Conservation (phyloP, 53 echinoderm and acorn worm genomes). For the Apostichopus leukothele region DNA sequence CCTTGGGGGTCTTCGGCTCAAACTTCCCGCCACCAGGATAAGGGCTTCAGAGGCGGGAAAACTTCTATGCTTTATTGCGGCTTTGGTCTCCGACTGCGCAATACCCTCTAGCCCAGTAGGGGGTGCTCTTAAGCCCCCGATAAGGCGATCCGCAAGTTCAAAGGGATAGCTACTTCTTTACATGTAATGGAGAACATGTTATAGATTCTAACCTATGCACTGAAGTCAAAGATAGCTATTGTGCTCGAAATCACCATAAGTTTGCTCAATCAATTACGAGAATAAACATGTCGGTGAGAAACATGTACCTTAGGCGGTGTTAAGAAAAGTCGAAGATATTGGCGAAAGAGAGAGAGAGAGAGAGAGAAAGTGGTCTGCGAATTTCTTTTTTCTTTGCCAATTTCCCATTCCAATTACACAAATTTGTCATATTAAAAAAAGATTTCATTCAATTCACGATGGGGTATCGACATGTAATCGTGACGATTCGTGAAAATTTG, state of each 20-base stretch:
- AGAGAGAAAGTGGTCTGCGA: background rate
- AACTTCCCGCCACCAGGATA: background rate
- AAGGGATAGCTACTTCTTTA: background rate
- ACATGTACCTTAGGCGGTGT: background rate
- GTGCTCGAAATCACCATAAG: slow-evolving; percentile 4
- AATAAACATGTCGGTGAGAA: slow-evolving; percentile 15
- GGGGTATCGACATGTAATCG: slow-evolving; percentile 17
- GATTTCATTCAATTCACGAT: background rate
- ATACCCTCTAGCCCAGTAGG: background rate
- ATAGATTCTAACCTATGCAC: background rate
- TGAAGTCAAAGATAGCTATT: slow-evolving; percentile 16
- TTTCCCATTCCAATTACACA: slow-evolving; percentile 30
- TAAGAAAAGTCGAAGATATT: background rate
- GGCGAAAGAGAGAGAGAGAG: slow-evolving; percentile 9
- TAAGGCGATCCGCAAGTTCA: slow-evolving; percentile 13
- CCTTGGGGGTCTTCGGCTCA: slow-evolving; percentile 25
- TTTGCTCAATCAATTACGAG: slow-evolving; percentile 24
- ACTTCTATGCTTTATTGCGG: background rate
- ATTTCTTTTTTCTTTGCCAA: background rate
- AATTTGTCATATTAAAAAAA: slow-evolving; percentile 26
- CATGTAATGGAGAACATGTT: slow-evolving; percentile 29
- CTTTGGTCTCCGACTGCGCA: slow-evolving; percentile 19
- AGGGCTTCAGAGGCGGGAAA: slow-evolving; percentile 17
- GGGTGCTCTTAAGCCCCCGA: background rate
- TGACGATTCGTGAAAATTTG: slow-evolving; percentile 8